Evolutionary conservation across 2,797 vertebrate species (phyloP).

Genomic region (Podargus strigoides): DNA sequence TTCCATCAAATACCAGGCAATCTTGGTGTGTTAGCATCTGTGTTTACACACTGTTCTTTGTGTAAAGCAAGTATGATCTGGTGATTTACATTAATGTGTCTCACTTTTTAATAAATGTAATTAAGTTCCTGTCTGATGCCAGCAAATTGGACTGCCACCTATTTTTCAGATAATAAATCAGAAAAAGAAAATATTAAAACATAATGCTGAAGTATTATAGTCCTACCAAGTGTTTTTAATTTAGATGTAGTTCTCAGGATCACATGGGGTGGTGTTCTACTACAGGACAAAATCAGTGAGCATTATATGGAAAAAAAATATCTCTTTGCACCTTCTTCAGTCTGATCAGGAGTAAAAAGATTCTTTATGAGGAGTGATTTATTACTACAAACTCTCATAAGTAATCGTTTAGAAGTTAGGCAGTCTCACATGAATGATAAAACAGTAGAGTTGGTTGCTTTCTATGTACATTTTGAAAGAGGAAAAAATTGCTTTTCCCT

Average conservation of each 20-base stretch:
- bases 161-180: not conserved
- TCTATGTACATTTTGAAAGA: not conserved
- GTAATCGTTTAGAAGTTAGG: not conserved
- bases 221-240: not conserved
- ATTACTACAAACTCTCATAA: not conserved
- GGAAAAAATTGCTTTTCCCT: not conserved
- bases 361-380: not conserved
- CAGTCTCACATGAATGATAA: not conserved
- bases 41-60: not conserved
- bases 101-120: not conserved
- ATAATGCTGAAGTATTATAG: not conserved
- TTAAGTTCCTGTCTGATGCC: not conserved
- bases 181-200: not conserved
- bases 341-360: not conserved
- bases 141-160: not conserved
- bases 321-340: not conserved
- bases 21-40: not conserved
- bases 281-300: not conserved
- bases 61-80: not conserved
- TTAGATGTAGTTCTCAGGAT: not conserved
- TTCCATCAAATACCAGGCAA: not conserved
- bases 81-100: not conserved
- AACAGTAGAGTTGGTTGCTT: not conserved
- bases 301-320: not conserved
- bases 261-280: not conserved